phyloP scores from a whole-genome alignment of 1,140 invertebrate genomes.

The Drosophila sturtevanti region DNA sequence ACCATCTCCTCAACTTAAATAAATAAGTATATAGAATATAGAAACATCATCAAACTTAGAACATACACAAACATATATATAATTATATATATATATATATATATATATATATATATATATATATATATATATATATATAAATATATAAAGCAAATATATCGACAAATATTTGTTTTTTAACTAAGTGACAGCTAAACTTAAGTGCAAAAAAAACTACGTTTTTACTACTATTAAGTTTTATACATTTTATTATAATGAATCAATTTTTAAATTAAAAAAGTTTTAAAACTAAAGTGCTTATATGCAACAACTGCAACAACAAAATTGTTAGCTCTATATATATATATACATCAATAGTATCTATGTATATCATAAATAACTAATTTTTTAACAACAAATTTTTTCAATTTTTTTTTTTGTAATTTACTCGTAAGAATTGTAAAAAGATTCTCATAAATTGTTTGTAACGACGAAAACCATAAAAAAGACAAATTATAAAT shows the following conservation, averaged over 20 bases:
- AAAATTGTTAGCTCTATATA: constrained; percentile 62
- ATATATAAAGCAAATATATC: constrained; percentile 17
- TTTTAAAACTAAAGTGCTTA: constrained; percentile 76
- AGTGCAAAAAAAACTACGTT: constrained; percentile 15
- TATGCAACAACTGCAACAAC: constrained; percentile 38
- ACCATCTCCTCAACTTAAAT: background rate
- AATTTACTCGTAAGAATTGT: constrained; percentile 55
- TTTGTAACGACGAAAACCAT: constrained; percentile 38
- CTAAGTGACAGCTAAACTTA: constrained; percentile 11
- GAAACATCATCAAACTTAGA: constrained; percentile 17
- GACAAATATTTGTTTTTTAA: constrained; percentile 11
- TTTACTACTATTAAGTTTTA: constrained; percentile 13
- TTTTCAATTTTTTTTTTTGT: constrained; percentile 52
- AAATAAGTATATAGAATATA: constrained; percentile 17
- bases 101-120: constrained; percentile 9
- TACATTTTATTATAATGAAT: constrained; percentile 21
- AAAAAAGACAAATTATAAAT: constrained; percentile 11
- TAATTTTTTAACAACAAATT: constrained; percentile 51
- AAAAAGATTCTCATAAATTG: constrained; percentile 78
- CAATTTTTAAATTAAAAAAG: constrained; percentile 33
- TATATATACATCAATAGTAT: constrained; percentile 19
- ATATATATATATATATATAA: background rate
- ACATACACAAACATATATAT: background rate
- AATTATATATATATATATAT: constrained; percentile 11
- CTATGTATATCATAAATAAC: constrained; percentile 33